phyloP scores from a whole-genome alignment of 2,113 vertebrate species.

The Melozone crissalis region DNA sequence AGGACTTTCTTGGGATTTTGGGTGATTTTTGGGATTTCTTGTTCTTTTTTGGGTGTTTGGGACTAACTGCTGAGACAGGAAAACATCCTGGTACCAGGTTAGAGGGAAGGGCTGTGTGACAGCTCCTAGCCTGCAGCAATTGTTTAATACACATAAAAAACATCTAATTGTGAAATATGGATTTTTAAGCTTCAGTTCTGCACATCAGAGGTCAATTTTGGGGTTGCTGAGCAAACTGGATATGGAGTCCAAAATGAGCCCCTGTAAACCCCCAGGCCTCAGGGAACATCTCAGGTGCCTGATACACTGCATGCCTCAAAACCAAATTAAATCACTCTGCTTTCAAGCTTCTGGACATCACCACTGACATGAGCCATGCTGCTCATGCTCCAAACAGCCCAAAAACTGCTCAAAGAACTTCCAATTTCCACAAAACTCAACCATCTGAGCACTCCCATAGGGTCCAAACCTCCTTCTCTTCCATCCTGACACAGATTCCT shows the following conservation, averaged over 20 bases:
- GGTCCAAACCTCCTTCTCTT: background rate
- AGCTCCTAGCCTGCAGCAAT: background rate
- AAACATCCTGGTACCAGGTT: no score
- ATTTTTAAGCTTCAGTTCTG: background rate
- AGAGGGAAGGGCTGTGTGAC: background rate
- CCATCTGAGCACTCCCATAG: background rate
- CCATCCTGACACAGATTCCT: background rate
- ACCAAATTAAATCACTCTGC: background rate
- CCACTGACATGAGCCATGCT: background rate
- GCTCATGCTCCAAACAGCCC: background rate
- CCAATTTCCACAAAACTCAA: background rate
- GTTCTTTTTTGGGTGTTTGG: background rate
- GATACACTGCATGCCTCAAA: background rate
- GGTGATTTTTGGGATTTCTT: background rate
- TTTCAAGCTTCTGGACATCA: background rate
- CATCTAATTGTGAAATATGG: fast-evolving
- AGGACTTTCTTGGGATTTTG: background rate
- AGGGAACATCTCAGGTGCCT: background rate
- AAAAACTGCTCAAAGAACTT: background rate
- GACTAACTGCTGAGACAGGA: background rate
- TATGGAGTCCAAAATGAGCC: fast-evolving
- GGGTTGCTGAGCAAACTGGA: background rate
- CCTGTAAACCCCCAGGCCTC: background rate
- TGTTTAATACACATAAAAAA: background rate
- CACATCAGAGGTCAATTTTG: background rate